These are phyloP conservation scores for Mustelus asterias DNA, from an alignment of 2,113 vertebrate genomes.

Conservation along the genomic window DNA sequence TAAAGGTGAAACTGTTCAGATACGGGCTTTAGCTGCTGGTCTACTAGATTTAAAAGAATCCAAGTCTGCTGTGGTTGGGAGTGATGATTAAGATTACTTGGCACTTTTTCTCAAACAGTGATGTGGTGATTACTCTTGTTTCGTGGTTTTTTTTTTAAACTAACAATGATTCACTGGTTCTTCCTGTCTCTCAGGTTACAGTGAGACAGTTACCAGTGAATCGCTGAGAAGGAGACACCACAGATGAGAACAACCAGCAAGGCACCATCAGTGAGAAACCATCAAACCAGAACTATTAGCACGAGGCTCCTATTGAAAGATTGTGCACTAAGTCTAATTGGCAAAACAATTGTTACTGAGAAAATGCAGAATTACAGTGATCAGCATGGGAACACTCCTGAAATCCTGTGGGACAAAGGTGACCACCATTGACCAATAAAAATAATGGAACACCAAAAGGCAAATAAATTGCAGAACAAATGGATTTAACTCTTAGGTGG, in stretches of 20 bases:
- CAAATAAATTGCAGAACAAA: background rate
- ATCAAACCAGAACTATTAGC: background rate
- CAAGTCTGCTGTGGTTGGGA: background rate
- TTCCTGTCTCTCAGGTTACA: background rate
- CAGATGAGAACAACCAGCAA: background rate
- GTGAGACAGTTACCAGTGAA: background rate
- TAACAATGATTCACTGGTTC: background rate
- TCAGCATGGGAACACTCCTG: constrained; percentile 2
- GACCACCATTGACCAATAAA: background rate
- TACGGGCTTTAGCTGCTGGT: background rate
- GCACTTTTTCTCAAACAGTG: background rate
- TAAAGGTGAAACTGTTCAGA: background rate
- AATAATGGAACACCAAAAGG: background rate
- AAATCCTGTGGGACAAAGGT: background rate
- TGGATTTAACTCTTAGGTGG: background rate
- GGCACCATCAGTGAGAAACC: constrained; percentile 12
- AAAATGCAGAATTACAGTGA: background rate
- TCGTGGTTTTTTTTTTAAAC: background rate
- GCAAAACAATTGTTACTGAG: background rate
- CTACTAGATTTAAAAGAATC: background rate
- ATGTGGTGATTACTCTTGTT: background rate
- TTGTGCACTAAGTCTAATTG: background rate
- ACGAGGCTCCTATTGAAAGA: background rate
- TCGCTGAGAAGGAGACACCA: background rate
- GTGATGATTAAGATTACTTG: background rate